Conservation (phyloP, 2,888 invertebrate genomes). For the Spatulosminthurus flaviceps region DNA sequence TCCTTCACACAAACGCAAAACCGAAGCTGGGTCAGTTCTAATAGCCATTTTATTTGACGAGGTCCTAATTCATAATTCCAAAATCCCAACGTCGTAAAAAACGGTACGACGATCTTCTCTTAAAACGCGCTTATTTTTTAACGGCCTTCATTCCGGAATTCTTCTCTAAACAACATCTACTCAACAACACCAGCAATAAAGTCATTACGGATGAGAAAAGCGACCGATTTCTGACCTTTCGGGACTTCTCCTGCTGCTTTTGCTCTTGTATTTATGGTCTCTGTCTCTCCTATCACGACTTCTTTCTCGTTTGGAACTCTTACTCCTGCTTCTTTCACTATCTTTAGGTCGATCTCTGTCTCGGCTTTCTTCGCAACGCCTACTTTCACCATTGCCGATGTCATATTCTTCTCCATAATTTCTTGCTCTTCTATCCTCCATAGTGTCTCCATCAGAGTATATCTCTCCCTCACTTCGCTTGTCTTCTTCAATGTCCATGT, state of each 20-base stretch:
- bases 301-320: conserved; percentile 26
- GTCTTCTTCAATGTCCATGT: conserved; percentile 20
- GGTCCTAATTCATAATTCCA: too few relatives aligned
- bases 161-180: too few relatives aligned
- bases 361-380: neutral
- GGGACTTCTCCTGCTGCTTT: conserved; percentile 33
- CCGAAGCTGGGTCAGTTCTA: too few relatives aligned
- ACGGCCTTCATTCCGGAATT: neutral
- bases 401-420: neutral
- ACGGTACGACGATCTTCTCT: too few relatives aligned
- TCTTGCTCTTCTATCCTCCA: conserved; percentile 1
- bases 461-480: conserved; percentile 42
- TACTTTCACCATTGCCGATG: conserved; percentile 7
- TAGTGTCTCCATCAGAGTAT: conserved; percentile 30
- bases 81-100: too few relatives aligned
- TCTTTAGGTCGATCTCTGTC: conserved; percentile 10
- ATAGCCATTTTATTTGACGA: too few relatives aligned
- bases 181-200: too few relatives aligned
- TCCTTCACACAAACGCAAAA: too few relatives aligned
- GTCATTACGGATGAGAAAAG: too few relatives aligned
- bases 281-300: conserved; percentile 38
- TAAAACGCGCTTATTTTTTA: too few relatives aligned
- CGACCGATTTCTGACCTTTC: conserved; percentile 26
- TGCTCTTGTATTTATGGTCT: conserved; percentile 35
- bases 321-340: conserved; percentile 19